Percentiles rank a stretch among this genome's conserved stretches.
phyloP scores from a whole-genome alignment of 2,888 invertebrate genomes.

The Oxycera nigricornis region DNA sequence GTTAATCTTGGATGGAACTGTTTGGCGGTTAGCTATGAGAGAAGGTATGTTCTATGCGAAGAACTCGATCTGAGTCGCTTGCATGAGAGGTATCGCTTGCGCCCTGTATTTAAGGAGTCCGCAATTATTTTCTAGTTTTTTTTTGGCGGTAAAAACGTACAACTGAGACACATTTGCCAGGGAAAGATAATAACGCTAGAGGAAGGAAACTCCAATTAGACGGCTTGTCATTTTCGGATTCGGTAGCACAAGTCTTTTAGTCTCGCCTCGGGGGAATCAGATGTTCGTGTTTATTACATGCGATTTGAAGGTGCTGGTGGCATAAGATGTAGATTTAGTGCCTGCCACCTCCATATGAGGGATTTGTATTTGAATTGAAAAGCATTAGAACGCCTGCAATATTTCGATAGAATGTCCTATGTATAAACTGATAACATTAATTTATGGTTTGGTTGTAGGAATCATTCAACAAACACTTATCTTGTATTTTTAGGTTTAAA shows the following conservation, averaged over 20 bases:
- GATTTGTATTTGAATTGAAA: too few species aligned
- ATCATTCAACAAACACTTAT: too few species aligned
- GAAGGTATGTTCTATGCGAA: background rate
- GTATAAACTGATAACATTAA: too few species aligned
- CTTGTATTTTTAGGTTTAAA: too few species aligned
- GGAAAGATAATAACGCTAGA: slow-evolving; percentile 14
- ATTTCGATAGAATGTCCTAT: too few species aligned
- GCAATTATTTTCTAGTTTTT: slow-evolving; percentile 37
- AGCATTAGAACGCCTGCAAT: too few species aligned
- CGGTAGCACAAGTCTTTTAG: slow-evolving; percentile 29
- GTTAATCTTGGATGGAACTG: slow-evolving; percentile 3
- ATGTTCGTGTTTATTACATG: background rate
- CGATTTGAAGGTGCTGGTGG: background rate
- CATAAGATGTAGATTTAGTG: too few species aligned
- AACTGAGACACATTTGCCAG: slow-evolving; percentile 16
- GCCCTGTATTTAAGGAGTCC: slow-evolving; percentile 43
- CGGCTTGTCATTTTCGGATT: slow-evolving; percentile 32
- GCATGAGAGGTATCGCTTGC: slow-evolving; percentile 36
- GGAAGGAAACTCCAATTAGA: slow-evolving; percentile 3
- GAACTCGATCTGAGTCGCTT: slow-evolving; percentile 21
- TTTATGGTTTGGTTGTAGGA: too few species aligned
- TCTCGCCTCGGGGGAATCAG: background rate
- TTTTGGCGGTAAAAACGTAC: slow-evolving; percentile 32
- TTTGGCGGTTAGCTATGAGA: slow-evolving; percentile 4
- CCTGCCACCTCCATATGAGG: too few species aligned